These are phyloP conservation scores for Euphydryas editha DNA, from an alignment of 2,888 invertebrate genomes.

Conservation along the genomic window DNA sequence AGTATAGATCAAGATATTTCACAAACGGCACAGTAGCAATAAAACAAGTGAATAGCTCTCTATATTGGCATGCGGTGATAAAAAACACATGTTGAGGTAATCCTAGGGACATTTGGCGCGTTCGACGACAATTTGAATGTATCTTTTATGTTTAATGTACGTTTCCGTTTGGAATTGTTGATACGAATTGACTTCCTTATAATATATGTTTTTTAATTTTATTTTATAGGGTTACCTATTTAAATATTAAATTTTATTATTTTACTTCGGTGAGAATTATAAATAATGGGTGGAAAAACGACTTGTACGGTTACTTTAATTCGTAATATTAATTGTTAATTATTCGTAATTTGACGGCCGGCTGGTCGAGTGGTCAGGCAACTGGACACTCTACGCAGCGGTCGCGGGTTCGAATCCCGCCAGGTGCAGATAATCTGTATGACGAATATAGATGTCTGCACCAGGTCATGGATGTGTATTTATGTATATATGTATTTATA, in stretches of 20 bases:
- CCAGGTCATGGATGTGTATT: no score
- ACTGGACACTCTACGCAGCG: no score
- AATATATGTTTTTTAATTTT: conserved; percentile 4
- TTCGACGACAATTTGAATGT: conserved; percentile 34
- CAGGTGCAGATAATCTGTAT: no score
- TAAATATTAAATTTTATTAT: not conserved
- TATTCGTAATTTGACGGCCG: no score
- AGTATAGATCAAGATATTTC: conserved; percentile 27
- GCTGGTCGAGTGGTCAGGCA: no score
- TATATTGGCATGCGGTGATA: conserved; percentile 43
- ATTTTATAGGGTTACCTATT: not conserved
- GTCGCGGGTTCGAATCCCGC: no score
- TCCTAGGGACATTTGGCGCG: conserved; percentile 44
- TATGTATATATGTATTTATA: no score
- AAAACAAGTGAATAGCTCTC: conserved; percentile 39
- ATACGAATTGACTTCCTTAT: conserved; percentile 20
- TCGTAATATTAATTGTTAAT: no score
- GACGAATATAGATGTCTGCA: no score
- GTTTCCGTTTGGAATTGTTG: conserved; percentile 19
- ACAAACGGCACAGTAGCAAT: conserved; percentile 26
- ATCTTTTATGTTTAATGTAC: conserved; percentile 38
- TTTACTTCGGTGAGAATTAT: no score
- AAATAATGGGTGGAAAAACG: no score
- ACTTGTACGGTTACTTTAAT: no score
- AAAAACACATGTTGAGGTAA: conserved; percentile 46